phyloP scores from a whole-genome alignment of 2,888 invertebrate species.

The Cheilosia scutellata region DNA sequence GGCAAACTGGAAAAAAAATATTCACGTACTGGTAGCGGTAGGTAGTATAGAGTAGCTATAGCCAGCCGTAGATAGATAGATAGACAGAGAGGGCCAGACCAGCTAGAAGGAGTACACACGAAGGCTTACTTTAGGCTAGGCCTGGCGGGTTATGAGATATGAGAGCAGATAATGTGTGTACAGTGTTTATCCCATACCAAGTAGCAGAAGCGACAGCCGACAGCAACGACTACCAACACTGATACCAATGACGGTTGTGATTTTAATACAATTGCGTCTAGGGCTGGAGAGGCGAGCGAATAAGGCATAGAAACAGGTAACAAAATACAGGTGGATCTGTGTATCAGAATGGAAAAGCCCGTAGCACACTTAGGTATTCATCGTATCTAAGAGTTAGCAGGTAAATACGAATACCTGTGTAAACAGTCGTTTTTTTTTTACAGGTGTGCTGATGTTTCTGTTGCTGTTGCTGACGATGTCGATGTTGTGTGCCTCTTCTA shows the following conservation, averaged over 20 bases:
- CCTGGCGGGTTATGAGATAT: slow-evolving; percentile 13
- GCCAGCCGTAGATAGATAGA: slow-evolving; percentile 11
- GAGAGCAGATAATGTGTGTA: slow-evolving; percentile 14
- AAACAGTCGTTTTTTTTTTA: slow-evolving; percentile 37
- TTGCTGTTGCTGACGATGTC: neutral
- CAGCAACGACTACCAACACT: neutral
- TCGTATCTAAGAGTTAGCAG: slow-evolving; percentile 26
- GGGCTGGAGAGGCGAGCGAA: neutral
- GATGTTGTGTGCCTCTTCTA: slow-evolving; percentile 14
- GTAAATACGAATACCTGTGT: slow-evolving; percentile 20
- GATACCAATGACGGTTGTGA: slow-evolving; percentile 9
- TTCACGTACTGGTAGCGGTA: slow-evolving; percentile 28
- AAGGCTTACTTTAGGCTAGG: slow-evolving; percentile 33
- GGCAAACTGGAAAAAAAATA: slow-evolving; percentile 23
- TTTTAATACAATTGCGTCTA: slow-evolving; percentile 6
- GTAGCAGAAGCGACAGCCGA: neutral
- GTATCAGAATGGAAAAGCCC: slow-evolving; percentile 26
- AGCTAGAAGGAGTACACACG: slow-evolving; percentile 31
- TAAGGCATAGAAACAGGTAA: slow-evolving; percentile 24
- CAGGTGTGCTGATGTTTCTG: slow-evolving; percentile 27
- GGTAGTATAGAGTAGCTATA: neutral
- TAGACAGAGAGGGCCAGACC: slow-evolving; percentile 11
- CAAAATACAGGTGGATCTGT: slow-evolving; percentile 26
- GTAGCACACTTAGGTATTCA: neutral
- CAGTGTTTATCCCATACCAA: neutral